Evolutionary conservation across 1,140 invertebrate species (phyloP).

Genomic region (Adelges cooleyi): DNA sequence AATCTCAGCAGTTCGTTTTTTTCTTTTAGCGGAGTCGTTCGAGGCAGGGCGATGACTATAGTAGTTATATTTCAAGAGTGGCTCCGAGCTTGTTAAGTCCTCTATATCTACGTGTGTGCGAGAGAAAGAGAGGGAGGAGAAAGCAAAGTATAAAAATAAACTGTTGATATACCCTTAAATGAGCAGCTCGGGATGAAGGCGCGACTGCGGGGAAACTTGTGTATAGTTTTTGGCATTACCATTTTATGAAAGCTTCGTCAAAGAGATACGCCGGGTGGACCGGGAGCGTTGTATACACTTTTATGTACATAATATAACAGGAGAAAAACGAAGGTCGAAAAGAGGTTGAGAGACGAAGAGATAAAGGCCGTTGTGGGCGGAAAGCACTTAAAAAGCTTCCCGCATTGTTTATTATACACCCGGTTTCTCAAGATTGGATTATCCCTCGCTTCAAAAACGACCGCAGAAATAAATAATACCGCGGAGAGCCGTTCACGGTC

Average conservation of each 20-base stretch:
- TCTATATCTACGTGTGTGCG: neutral
- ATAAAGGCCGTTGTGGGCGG: constrained; percentile 20
- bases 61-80: constrained; percentile 1
- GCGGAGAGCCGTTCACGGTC: constrained; percentile 17
- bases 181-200: too few species aligned
- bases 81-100: neutral
- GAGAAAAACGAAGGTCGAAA: neutral
- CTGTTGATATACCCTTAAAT: constrained; percentile 13
- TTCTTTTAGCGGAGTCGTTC: neutral
- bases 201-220: too few species aligned
- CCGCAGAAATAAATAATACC: constrained; percentile 25
- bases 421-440: constrained; percentile 28
- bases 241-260: constrained; percentile 9
- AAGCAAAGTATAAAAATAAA: constrained; percentile 14
- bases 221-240: constrained; percentile 11
- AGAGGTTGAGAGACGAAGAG: neutral
- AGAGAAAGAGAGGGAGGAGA: too few species aligned
- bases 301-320: too few species aligned
- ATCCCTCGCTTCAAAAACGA: constrained; percentile 17
- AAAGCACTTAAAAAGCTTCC: constrained; percentile 27
- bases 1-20: neutral
- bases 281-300: neutral
- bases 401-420: constrained; percentile 25
- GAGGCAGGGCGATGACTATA: neutral
- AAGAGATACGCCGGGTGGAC: neutral